A percentile compares a stretch with the other conserved stretches of the same genome.
These are phyloP conservation scores for Hemistola chrysoprasaria DNA, from an alignment of 2,888 invertebrate species.

Conservation along the genomic window DNA sequence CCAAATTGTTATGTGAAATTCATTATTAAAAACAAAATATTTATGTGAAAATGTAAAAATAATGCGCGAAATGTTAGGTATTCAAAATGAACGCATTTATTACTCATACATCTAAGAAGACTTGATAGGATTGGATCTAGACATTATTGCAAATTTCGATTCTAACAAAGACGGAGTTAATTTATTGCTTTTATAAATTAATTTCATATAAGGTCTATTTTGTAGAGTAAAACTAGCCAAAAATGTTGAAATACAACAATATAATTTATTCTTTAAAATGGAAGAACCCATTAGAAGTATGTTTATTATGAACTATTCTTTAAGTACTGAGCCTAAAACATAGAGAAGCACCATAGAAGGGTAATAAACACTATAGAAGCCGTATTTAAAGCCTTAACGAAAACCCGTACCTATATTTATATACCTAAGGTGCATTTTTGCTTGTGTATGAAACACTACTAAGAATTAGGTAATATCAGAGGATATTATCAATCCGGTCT, in stretches of 20 bases:
- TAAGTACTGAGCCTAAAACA: constrained; percentile 50
- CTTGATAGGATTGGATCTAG: constrained; percentile 30
- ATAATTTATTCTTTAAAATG: too few species aligned
- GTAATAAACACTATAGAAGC: constrained; percentile 34
- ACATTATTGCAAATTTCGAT: constrained; percentile 33
- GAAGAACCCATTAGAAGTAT: neutral
- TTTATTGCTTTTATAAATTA: constrained; percentile 14
- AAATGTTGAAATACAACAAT: neutral
- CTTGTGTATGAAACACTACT: too few species aligned
- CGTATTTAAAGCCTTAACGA: constrained; percentile 28
- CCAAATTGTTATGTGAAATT: neutral
- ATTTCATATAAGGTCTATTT: too few species aligned
- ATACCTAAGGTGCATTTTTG: constrained; percentile 1
- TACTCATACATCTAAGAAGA: constrained; percentile 36
- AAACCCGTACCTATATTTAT: constrained; percentile 18
- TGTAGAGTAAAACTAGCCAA: constrained; percentile 9
- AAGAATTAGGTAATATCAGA: too few species aligned
- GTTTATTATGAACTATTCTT: constrained; percentile 6
- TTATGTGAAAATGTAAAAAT: neutral
- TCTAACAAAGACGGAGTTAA: constrained; percentile 27
- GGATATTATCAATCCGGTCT: too few species aligned
- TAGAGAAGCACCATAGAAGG: constrained; percentile 53
- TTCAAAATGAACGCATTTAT: constrained; percentile 32
- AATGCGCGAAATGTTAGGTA: constrained; percentile 26
- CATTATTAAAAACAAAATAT: constrained; percentile 1